Conservation (phyloP, 2,113 vertebrate genomes). For the Microtus oregoni region DNA sequence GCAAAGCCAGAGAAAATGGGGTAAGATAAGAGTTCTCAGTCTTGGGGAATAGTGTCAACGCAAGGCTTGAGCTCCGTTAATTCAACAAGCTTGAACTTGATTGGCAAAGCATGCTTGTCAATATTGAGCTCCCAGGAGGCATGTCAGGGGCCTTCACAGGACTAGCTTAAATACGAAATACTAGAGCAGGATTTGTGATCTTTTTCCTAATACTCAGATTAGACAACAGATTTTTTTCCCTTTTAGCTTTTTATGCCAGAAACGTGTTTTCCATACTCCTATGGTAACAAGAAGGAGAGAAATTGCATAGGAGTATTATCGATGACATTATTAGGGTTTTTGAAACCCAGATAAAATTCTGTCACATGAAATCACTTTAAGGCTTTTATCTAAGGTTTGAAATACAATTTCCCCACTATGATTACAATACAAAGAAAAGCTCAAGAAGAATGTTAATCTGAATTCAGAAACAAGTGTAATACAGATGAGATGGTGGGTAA, state of each 20-base stretch:
- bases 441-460: slow-evolving; percentile 52
- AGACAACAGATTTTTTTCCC: slow-evolving; percentile 82
- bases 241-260: slow-evolving; percentile 81
- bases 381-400: slow-evolving; percentile 76
- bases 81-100: slow-evolving; percentile 88
- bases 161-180: slow-evolving; percentile 87
- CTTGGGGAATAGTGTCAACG: slow-evolving; percentile 84
- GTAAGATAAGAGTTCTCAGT: slow-evolving; percentile 85
- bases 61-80: slow-evolving; percentile 85
- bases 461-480: slow-evolving; percentile 62
- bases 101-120: slow-evolving; percentile 89
- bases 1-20: slow-evolving; percentile 84
- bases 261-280: slow-evolving; percentile 78
- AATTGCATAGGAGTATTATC: slow-evolving; percentile 78
- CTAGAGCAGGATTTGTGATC: slow-evolving; percentile 86
- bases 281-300: slow-evolving; percentile 76
- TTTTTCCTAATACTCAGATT: slow-evolving; percentile 89
- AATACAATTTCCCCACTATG: slow-evolving; percentile 65
- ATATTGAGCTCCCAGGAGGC: slow-evolving; percentile 87
- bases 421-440: slow-evolving; percentile 65
- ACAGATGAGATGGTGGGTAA: slow-evolving; percentile 26
- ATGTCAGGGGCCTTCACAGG: slow-evolving; percentile 82
- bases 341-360: slow-evolving; percentile 76
- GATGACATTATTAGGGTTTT: slow-evolving; percentile 78
- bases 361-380: slow-evolving; percentile 78